Evolutionary conservation across 2,113 vertebrate species (phyloP), one percentile per base, ranked within the genome.

Genomic region (Chinchilla lanigera): DNA sequence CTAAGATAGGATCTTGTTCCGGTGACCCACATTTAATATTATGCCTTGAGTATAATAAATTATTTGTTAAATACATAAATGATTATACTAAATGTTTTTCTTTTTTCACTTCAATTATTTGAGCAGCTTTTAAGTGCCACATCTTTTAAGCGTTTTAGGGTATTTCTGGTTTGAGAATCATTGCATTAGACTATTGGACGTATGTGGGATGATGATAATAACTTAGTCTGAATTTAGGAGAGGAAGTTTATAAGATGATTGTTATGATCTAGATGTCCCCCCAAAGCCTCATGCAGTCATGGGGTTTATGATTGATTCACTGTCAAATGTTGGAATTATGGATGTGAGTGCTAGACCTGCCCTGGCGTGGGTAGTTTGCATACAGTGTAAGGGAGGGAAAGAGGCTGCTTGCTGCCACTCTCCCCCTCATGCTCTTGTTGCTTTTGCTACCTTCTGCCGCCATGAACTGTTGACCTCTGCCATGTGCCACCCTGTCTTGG

Each of bases 51-150:
- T 73, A 16, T 85, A 58, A 19, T 17, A 33, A 73, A 71, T 77
- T 82, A 78, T 80, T 87, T 95, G 38, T 85, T 73, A 47, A 67
- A 86, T 81, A 28, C 61, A 38, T 81, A 82, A 88, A 75, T 82
- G 7, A 11, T 67, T 95, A 65, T 61, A 30, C 47, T 81, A 28
- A 65, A 63, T 44, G 30, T 13, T 56, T 75, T 52, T 96, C 41
- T 71, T 67, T 90, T 78, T 69, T 50, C 17, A 69, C 61, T 85
- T 94, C 44, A 88, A 38, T 93, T 54, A 86, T 28, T 65, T 88
- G 24, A 96, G 69, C 81, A 82, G 30, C 73, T 89, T 89, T 78
- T 78, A 50, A 50, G 44, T 78, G 44, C 44, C 47, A 47, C 81
- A 60, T 16, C 67, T 86, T 86, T 83, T 84, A 75, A 65, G 16